A percentile compares a stretch with the other conserved stretches of the same genome.
Evolutionary conservation across 2,113 vertebrate genomes (phyloP).

Genomic region (Condylura cristata): DNA sequence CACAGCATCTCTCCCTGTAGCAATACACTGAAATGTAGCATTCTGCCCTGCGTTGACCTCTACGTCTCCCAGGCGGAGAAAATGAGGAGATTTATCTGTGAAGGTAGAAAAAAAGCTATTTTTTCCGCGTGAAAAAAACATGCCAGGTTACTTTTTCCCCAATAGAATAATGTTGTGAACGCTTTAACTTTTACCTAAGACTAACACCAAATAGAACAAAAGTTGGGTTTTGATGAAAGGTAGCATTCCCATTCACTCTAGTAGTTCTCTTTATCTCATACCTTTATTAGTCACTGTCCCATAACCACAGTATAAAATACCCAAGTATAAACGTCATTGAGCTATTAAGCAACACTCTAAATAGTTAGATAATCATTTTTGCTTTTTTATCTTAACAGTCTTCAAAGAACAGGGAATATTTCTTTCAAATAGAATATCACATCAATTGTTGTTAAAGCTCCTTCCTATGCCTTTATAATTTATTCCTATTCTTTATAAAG

Average conservation of each 20-base stretch:
- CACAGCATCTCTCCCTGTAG: conserved; percentile 95
- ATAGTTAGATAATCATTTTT: conserved; percentile 16
- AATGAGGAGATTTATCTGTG: conserved; percentile 99
- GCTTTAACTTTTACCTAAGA: neutral
- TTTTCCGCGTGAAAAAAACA: conserved; percentile 36
- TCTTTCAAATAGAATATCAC: neutral
- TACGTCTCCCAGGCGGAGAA: conserved; percentile 97
- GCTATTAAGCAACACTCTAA: conserved; percentile 4
- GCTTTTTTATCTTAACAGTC: neutral
- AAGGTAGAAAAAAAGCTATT: conserved; percentile 50
- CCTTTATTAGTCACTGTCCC: neutral
- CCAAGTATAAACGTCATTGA: neutral
- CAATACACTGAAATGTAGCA: conserved; percentile 99
- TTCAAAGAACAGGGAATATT: neutral
- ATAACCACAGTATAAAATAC: conserved; percentile 32
- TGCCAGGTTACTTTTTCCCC: neutral
- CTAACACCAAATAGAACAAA: conserved; percentile 6
- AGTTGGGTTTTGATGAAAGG: neutral
- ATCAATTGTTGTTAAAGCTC: conserved; percentile 56
- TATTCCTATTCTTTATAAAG: neutral
- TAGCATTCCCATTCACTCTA: neutral
- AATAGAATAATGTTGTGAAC: conserved; percentile 1
- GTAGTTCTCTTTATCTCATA: neutral
- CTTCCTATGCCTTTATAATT: conserved; percentile 12
- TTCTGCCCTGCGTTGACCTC: conserved; percentile 99